Evolutionary conservation across 2,113 vertebrate genomes (phyloP).

Genomic region (Addax nasomaculatus): DNA sequence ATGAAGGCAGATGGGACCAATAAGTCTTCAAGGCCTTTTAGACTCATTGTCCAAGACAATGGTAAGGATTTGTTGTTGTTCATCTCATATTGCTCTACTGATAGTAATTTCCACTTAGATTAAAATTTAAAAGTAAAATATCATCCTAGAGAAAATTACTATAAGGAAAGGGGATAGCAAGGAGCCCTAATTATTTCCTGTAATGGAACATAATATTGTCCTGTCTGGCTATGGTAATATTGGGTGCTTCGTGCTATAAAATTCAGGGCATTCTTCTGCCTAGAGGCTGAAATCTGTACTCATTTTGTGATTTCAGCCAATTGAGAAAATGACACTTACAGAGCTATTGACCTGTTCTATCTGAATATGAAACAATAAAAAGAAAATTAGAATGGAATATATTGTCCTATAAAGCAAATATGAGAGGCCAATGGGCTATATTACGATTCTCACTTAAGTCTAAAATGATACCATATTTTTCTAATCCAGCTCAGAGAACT

Average conservation of each 20-base stretch:
- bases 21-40: background rate
- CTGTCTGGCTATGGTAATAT: background rate
- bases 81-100: background rate
- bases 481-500: background rate
- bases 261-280: background rate
- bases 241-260: background rate
- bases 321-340: background rate
- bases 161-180: background rate
- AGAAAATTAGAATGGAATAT: background rate
- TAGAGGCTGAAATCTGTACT: background rate
- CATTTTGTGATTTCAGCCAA: background rate
- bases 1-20: fast-evolving
- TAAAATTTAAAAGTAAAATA: background rate
- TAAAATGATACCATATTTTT: background rate
- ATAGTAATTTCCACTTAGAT: background rate
- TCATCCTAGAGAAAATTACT: background rate
- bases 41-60: background rate
- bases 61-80: background rate
- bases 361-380: background rate
- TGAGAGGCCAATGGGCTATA: background rate
- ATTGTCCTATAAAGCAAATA: background rate
- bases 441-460: background rate
- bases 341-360: background rate
- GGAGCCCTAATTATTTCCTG: background rate
- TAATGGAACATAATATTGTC: background rate